Percentiles rank a stretch among this genome's conserved stretches.
Evolutionary conservation across 2,888 invertebrate species (phyloP).

Genomic region (Liopterus haemorrhoidalis): DNA sequence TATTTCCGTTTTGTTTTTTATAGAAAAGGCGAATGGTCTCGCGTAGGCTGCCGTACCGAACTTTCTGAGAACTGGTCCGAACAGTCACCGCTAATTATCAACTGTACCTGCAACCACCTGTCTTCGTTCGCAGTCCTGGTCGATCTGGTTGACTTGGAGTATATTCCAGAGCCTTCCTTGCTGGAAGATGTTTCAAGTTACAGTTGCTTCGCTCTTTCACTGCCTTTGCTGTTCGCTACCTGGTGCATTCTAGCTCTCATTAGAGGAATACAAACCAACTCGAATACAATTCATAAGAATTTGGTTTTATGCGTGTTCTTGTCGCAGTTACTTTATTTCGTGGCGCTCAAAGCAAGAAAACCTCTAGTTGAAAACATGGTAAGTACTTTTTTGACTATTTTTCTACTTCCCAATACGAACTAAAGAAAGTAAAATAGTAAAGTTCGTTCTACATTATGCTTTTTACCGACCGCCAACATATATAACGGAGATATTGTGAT

Average conservation of each 20-base stretch:
- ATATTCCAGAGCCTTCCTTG: constrained; percentile 80
- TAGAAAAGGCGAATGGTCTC: constrained; percentile 77
- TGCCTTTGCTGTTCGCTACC: constrained; percentile 72
- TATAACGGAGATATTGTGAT: too few species aligned
- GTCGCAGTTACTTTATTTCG: constrained; percentile 77
- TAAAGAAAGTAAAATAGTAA: too few species aligned
- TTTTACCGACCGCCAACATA: too few species aligned
- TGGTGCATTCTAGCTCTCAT: constrained; percentile 76
- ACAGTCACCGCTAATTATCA: constrained; percentile 62
- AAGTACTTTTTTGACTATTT: constrained; percentile 33
- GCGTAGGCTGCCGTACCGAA: constrained; percentile 82
- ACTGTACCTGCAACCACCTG: constrained; percentile 88
- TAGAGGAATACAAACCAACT: constrained; percentile 78
- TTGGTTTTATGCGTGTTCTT: constrained; percentile 85
- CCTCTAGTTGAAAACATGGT: constrained; percentile 80
- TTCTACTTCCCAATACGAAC: too few species aligned
- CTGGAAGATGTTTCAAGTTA: constrained; percentile 84
- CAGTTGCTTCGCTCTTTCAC: constrained; percentile 77
- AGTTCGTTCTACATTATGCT: too few species aligned
- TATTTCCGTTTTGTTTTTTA: constrained; percentile 33
- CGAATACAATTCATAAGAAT: constrained; percentile 91
- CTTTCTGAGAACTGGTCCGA: constrained; percentile 57
- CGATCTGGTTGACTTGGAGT: constrained; percentile 83
- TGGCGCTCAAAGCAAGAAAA: constrained; percentile 77
- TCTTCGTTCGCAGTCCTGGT: constrained; percentile 88